Evolutionary conservation across 2,888 invertebrate species (phyloP).

Genomic region (Scaptomyza tumidula): DNA sequence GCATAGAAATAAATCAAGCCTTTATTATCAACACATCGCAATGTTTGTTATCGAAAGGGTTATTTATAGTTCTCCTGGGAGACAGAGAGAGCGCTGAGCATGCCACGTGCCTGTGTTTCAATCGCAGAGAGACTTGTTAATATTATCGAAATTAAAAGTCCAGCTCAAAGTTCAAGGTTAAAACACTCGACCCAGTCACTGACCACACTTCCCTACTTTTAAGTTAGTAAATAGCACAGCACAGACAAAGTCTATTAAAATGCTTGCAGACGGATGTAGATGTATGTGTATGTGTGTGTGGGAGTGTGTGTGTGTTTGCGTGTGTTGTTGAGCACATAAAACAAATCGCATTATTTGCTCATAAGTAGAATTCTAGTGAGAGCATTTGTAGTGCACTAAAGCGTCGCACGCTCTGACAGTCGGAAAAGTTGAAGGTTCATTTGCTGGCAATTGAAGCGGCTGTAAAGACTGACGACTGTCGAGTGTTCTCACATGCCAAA

Average conservation of each 20-base stretch:
- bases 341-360: conserved; percentile 74
- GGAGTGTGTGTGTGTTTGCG: conserved; percentile 7
- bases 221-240: too few relatives aligned
- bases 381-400: conserved; percentile 66
- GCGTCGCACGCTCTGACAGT: conserved; percentile 61
- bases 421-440: conserved; percentile 67
- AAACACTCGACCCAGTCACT: conserved; percentile 27
- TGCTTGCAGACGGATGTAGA: neutral
- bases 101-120: conserved; percentile 37
- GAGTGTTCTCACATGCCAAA: conserved; percentile 64
- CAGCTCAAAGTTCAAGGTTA: conserved; percentile 62
- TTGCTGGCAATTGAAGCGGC: conserved; percentile 68
- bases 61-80: conserved; percentile 77
- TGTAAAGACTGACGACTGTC: conserved; percentile 44
- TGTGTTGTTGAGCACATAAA: conserved; percentile 62
- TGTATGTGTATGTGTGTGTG: conserved; percentile 1
- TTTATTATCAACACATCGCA: conserved; percentile 80
- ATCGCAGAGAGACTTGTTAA: conserved; percentile 50
- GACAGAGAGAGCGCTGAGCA: conserved; percentile 7
- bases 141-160: conserved; percentile 62
- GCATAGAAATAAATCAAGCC: conserved; percentile 80
- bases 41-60: conserved; percentile 80
- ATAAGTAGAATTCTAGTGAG: conserved; percentile 47
- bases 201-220: conserved; percentile 61
- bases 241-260: conserved; percentile 2